These are phyloP conservation scores for Mionectes macconnelli DNA, from an alignment of 2,113 vertebrate genomes.

Conservation along the genomic window DNA sequence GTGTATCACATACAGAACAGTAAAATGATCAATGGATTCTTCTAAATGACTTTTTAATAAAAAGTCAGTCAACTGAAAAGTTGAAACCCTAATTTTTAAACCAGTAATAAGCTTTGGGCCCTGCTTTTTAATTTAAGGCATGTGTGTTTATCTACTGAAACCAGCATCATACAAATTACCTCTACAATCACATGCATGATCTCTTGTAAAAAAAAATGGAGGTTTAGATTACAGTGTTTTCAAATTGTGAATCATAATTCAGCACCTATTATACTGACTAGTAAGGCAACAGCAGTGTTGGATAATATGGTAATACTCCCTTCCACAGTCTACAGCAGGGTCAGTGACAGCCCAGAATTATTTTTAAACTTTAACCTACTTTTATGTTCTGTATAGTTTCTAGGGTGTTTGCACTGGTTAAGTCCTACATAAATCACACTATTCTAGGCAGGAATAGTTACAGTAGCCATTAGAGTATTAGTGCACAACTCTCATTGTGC, in stretches of 20 bases:
- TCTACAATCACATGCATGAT: conserved; percentile 79
- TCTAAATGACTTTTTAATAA: conserved; percentile 64
- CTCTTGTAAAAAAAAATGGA: conserved; percentile 75
- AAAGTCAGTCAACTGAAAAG: conserved; percentile 65
- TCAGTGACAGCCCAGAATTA: conserved; percentile 73
- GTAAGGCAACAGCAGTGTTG: conserved; percentile 87
- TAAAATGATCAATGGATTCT: conserved; percentile 58
- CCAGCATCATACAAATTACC: conserved; percentile 75
- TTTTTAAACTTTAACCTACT: conserved; percentile 74
- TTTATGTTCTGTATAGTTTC: conserved; percentile 69
- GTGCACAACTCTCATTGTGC: conserved; percentile 77
- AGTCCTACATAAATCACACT: conserved; percentile 77
- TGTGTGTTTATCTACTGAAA: conserved; percentile 79
- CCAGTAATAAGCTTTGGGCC: conserved; percentile 75
- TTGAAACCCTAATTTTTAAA: conserved; percentile 71
- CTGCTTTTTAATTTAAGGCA: conserved; percentile 84
- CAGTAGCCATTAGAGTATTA: conserved; percentile 76
- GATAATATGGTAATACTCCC: conserved; percentile 77
- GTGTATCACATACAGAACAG: conserved; percentile 13
- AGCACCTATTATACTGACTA: conserved; percentile 85
- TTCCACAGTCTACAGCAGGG: conserved; percentile 75
- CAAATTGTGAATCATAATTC: conserved; percentile 79
- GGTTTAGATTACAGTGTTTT: conserved; percentile 78
- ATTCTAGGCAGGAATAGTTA: conserved; percentile 77
- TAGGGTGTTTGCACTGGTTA: conserved; percentile 78